Base-by-base conservation (phyloP, 2,888 invertebrate genomes). In the Andrena flavipes region DNA sequence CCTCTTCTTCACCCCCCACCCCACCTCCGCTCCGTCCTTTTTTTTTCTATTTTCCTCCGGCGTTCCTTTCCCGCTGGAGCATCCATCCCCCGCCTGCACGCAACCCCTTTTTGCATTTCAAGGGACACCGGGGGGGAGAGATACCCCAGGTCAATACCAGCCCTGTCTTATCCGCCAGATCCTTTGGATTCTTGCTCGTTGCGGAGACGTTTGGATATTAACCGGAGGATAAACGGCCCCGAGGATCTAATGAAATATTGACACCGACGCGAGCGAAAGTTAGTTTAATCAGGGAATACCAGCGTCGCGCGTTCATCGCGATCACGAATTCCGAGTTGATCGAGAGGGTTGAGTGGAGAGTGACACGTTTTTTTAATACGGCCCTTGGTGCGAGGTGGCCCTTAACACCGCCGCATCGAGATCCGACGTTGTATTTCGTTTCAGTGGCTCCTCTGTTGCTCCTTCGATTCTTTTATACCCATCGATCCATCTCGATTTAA, bases 51-150 rank as follows among this genome's bases (percentile, higher is more conserved):
- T 84, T 82, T 83, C 74, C 76, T 68, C 71, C 51, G 29, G 23
- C 64, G 69, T 64, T 76, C 64, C 76, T 56, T 56, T 51, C 72
- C 69, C 70, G 72, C 76, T 63, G 78, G 42, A 76, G 76, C 76
- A 70, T 56, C 54, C 78, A 54, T 35, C 68, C 10, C 30, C 64
- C 60, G 79, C 86, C 48, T 65, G 76, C 64, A 62, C 79, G 82
- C 87, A 88, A 86, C 84, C 84, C 87, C 89, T 86, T 89, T 90
- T 90, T 87, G 88, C 89, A 90, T 90, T 88, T 89, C 85, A 84
- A 84, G 81, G 84, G 84, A 83, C 73, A 82, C 80, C 20, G 13
- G 26, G 6, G 5, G 13, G 33, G 30, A 59, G 35, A 54, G 35
- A 35, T 35, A 35, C 7, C 30, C 26, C 77, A 69, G 80, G 84